Percentiles rank a stretch among this genome's conserved stretches.
Conservation (phyloP, 2,888 invertebrate species). For the Volucella inflata region DNA sequence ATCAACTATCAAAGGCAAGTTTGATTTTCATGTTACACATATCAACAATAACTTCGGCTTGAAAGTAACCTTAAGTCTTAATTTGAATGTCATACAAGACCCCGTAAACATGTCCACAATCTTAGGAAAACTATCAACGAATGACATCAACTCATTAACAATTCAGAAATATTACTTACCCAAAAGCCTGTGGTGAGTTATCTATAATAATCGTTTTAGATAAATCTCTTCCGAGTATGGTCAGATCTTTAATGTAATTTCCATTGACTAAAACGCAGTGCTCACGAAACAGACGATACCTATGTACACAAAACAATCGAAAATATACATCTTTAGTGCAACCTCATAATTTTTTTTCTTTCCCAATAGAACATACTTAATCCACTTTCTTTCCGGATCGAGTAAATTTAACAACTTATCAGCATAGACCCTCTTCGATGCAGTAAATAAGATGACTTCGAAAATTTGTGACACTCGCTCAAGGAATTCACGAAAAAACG, state of each 20-base stretch:
- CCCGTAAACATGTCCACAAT: no score
- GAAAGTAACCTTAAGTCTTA: no score
- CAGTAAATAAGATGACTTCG: constrained; percentile 97
- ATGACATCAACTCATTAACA: not conserved
- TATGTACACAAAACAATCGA: constrained; percentile 46
- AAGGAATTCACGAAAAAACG: constrained; percentile 95
- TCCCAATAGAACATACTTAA: constrained; percentile 83
- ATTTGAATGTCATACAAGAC: no score
- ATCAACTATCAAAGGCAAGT: no score
- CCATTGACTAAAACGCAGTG: constrained; percentile 98
- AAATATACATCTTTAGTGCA: not conserved
- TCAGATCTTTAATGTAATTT: constrained; percentile 97
- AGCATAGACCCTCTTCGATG: constrained; percentile 97
- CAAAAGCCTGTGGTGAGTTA: constrained; percentile 97
- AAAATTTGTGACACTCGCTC: constrained; percentile 93
- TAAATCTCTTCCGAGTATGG: constrained; percentile 95
- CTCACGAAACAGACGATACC: constrained; percentile 94
- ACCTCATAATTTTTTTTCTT: no score
- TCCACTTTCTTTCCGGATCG: constrained; percentile 94
- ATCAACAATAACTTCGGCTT: no score
- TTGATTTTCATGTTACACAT: no score
- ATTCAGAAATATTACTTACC: constrained; percentile 81
- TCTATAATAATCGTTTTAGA: constrained; percentile 94
- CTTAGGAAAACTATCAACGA: not conserved
- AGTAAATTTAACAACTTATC: constrained; percentile 95